Evolutionary conservation across 2,113 vertebrate genomes (phyloP).

Genomic region (Cyphomyrus plagiostoma): DNA sequence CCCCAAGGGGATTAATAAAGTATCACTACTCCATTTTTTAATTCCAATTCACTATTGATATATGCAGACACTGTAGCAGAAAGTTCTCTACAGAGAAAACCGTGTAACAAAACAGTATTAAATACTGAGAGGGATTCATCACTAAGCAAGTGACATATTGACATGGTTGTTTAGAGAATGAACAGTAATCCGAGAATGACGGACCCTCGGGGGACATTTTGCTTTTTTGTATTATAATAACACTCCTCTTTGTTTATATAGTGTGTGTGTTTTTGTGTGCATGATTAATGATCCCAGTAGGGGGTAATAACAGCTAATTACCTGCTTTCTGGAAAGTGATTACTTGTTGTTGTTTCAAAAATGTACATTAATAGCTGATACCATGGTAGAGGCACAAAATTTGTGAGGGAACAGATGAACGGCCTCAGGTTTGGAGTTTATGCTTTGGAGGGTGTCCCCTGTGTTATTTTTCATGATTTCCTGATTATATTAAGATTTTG

Average conservation of each 20-base stretch:
- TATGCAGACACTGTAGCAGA: background rate
- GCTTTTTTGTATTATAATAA: background rate
- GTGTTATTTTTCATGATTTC: background rate
- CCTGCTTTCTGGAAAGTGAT: background rate
- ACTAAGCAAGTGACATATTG: background rate
- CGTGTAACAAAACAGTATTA: background rate
- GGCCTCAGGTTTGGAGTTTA: background rate
- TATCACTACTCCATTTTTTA: background rate
- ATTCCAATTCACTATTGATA: background rate
- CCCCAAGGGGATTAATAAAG: background rate
- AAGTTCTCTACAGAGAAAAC: background rate
- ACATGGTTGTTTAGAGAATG: background rate
- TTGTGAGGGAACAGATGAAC: background rate
- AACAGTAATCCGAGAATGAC: background rate
- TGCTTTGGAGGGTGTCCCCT: background rate
- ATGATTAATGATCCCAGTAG: conserved; percentile 13
- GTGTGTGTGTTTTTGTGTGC: background rate
- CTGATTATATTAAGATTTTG: background rate
- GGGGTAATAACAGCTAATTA: conserved; percentile 21
- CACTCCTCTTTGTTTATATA: background rate
- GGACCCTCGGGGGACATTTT: background rate
- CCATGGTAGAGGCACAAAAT: background rate
- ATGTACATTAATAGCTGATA: background rate
- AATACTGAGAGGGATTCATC: background rate
- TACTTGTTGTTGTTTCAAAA: background rate